Base-by-base conservation (phyloP, 2,113 vertebrate species). In the Forbesichthys agassizii region DNA sequence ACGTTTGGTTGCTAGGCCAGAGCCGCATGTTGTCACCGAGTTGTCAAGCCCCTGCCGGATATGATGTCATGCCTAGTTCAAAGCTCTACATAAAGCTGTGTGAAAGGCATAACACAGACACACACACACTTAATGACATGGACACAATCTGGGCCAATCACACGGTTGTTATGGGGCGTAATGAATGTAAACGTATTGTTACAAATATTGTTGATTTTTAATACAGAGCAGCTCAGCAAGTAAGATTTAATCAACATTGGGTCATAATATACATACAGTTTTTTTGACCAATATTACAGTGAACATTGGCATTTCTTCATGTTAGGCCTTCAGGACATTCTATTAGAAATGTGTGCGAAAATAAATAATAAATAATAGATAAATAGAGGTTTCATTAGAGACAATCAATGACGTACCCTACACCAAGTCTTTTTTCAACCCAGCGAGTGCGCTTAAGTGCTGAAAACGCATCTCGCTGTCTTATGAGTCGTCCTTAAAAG, bases 291-390 rank as follows among this genome's bases (percentile, higher is more conserved):
- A 42, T 5, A 42, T 42, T 5, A 42, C 36, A 42, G 36, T 42
- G 36, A 42, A 42, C 36, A 42, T 42, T 42, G 36, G 7, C 36
- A 42, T 42, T 42, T 8, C 36, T 42, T 42, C 36, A 42, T 42
- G 36, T 6, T 42, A 42, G 36, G 36, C 36, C 36, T 48, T 42
- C 18, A 56, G 7, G 7, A 27, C n/a, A 36, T 6, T 74, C 48
- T 20, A 10, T 51, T 20, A 71, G 36, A 75, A 70, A 75, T 54
- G 62, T 11, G 64, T 9, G 66, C 72, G 49, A 76, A 85, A 91
- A 91, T 92, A 91, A 88, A 87, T 88, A 89, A 75, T 91, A 91
- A 92, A 92, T 91, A 91, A 92, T 42, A 52, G 66, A 88, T 88
- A 86, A 86, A 89, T 88, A 90, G 51, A 70, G 9, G 63, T 48